These are phyloP conservation scores for Argyrosomus regius DNA, from an alignment of 2,797 vertebrate species.

Conservation along the genomic window DNA sequence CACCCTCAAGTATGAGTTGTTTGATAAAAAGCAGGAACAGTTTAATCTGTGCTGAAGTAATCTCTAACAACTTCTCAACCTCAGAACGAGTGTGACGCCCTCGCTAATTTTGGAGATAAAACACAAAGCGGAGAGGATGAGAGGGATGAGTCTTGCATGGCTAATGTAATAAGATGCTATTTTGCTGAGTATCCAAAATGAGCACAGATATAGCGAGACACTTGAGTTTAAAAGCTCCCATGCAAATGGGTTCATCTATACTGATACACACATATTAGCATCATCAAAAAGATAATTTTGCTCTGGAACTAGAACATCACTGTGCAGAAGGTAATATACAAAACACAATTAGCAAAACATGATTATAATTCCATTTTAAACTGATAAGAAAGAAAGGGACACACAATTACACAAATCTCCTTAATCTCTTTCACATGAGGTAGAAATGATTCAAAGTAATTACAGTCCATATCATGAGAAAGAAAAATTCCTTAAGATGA, in stretches of 20 bases:
- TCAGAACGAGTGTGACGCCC: background rate
- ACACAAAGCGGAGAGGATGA: slow-evolving; percentile 24
- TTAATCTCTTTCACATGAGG: slow-evolving; percentile 50
- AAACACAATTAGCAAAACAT: slow-evolving; percentile 45
- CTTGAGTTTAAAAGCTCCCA: slow-evolving; percentile 20
- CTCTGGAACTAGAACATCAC: slow-evolving; percentile 10
- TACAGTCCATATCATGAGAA: slow-evolving; percentile 35
- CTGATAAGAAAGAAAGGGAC: slow-evolving; percentile 30
- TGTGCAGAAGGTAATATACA: slow-evolving; percentile 19
- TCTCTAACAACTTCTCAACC: slow-evolving; percentile 36
- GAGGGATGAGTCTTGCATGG: slow-evolving; percentile 34
- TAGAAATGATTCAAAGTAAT: slow-evolving; percentile 55
- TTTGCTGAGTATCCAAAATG: slow-evolving; percentile 51
- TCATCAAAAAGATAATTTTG: slow-evolving; percentile 28
- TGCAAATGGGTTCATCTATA: slow-evolving; percentile 26
- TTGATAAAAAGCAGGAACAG: background rate
- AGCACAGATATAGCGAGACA: slow-evolving; percentile 18
- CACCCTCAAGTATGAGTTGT: background rate
- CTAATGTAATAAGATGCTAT: slow-evolving; percentile 43
- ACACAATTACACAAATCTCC: slow-evolving; percentile 19
- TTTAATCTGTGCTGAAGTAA: slow-evolving; percentile 20
- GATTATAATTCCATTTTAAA: slow-evolving; percentile 51
- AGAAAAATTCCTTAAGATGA: slow-evolving; percentile 31
- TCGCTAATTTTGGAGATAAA: slow-evolving; percentile 43
- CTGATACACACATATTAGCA: slow-evolving; percentile 34